Base-by-base conservation (phyloP, 1,140 invertebrate species). In the Drosophila kepulauana region DNA sequence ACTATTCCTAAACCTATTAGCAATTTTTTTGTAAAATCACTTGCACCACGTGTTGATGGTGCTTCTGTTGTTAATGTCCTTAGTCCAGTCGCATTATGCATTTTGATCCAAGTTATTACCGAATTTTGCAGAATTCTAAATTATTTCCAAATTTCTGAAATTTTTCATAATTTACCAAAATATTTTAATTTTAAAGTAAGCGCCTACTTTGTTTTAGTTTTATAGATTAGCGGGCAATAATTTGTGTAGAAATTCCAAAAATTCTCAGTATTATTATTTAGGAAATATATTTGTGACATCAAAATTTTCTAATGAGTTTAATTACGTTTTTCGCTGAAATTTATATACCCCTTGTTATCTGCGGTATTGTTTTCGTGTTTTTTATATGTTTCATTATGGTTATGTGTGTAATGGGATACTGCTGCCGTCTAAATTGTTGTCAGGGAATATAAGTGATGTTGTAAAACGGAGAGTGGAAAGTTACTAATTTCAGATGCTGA, bases 171-270 rank as follows among this genome's bases (percentile, higher is more conserved):
- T 33, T 33, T 1, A 7, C 5, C 2, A 5, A 33, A 33, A 33
- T 13, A 46, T 46, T 46, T 5, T 15, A 15, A 16, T 2, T 5
- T 15, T 15, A 6, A 46, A 7, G 15, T 5, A 15, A 43, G 1
- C 15, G 33, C 56, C 20, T 16, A 58, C 33, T 43, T 43, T 58
- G 56, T 58, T 58, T 25, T 15, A 43, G 8, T 6, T 16, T 46
- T 33, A 8, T 6, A 33, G 30, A 7, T 33, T 33, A 1, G 3
- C 20, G 20, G 3, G 3, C 20, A 25, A 25, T 4, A 25, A 25
- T 3, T 25, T 25, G 20, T 25, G 20, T 25, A 25, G 20, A 25
- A 25, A 25, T 25, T 25, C 20, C 3, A 25, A 25, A 25, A 25
- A 25, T 25, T 43, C 41, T 43, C 41, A 13, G n/a, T 38, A 43